phyloP scores from a whole-genome alignment of 1,140 invertebrate genomes.

The Sitobion miscanthi region DNA sequence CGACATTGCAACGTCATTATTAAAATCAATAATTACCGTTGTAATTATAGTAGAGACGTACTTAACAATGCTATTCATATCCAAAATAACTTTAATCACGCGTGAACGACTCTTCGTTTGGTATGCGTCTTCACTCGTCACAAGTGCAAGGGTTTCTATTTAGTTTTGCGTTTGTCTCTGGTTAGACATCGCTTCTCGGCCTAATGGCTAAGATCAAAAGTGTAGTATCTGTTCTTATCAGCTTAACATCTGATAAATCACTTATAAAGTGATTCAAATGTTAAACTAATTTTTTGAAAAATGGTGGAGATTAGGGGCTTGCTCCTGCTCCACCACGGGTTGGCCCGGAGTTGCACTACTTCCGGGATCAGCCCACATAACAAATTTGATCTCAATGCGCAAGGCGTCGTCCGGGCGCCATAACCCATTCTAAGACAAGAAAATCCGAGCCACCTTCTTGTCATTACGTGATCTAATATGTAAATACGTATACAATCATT shows the following conservation, averaged over 20 bases:
- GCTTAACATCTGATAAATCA: not conserved
- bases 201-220: not conserved
- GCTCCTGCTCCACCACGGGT: not conserved
- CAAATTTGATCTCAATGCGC: no score
- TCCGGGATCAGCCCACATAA: no score
- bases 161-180: not conserved
- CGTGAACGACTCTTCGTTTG: not conserved
- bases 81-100: not conserved
- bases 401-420: no score
- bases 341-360: no score
- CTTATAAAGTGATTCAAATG: not conserved
- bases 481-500: no score
- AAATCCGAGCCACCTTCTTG: no score
- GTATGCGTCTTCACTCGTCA: not conserved
- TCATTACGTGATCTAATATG: no score
- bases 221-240: constrained; percentile 12
- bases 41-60: not conserved
- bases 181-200: not conserved
- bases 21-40: not conserved
- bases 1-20: not conserved
- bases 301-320: not conserved
- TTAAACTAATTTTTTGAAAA: not conserved
- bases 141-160: accelerated
- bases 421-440: no score
- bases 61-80: not conserved